Percentiles rank a stretch among this genome's conserved stretches.
Conservation (phyloP, 2,113 vertebrate species). For the Harpagus bidentatus region DNA sequence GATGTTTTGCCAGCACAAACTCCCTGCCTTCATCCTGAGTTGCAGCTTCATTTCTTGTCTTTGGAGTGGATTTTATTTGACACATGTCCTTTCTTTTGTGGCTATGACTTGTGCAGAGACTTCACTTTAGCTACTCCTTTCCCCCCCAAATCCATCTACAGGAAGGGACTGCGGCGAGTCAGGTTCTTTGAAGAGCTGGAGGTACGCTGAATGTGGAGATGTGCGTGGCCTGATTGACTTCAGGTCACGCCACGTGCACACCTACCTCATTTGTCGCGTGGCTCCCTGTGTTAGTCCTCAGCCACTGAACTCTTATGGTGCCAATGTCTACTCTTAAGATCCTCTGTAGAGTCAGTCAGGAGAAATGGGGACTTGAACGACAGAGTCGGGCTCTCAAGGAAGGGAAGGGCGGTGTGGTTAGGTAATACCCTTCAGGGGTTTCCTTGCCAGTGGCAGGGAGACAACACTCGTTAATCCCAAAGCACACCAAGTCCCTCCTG, state of each 20-base stretch:
- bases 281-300: background rate
- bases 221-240: background rate
- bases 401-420: background rate
- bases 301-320: background rate
- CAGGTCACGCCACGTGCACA: fast-evolving
- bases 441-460: background rate
- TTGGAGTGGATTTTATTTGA: background rate
- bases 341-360: background rate
- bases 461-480: background rate
- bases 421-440: no score
- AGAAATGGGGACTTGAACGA: background rate
- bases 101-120: background rate
- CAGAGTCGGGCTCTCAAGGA: background rate
- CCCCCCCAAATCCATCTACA: background rate
- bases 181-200: background rate
- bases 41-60: background rate
- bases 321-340: background rate
- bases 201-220: background rate
- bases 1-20: background rate
- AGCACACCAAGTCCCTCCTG: background rate
- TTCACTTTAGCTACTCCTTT: background rate
- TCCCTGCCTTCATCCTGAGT: background rate
- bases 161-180: background rate
- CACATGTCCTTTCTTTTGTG: fast-evolving
- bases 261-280: background rate